Evolutionary conservation across 2,797 vertebrate genomes (phyloP).

Genomic region (Amniataba percoides): DNA sequence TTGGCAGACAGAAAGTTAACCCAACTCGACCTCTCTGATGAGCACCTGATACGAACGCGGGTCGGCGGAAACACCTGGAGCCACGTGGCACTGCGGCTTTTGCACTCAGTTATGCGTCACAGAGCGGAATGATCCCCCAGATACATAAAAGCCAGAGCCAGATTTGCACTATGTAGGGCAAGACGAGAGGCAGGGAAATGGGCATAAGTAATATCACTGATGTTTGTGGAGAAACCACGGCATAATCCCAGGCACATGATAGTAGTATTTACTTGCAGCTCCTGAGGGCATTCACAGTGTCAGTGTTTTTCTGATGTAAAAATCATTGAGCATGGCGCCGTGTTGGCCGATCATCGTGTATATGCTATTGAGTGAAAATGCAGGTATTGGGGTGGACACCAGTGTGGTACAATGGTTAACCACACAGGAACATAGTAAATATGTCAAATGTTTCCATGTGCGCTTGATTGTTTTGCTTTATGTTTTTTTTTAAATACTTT

Average conservation of each 20-base stretch:
- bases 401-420: neutral
- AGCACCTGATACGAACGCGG: constrained; percentile 55
- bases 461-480: neutral
- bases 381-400: neutral
- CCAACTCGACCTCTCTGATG: constrained; percentile 59
- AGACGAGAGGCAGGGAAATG: constrained; percentile 49
- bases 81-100: constrained; percentile 50
- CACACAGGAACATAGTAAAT: neutral
- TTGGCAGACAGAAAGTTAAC: constrained; percentile 45
- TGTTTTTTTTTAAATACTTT: neutral
- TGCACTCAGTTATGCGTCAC: constrained; percentile 63
- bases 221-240: constrained; percentile 55
- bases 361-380: neutral
- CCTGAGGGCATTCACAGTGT: constrained; percentile 28
- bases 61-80: constrained; percentile 66
- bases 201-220: constrained; percentile 63
- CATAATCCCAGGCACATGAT: constrained; percentile 50
- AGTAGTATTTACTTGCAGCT: constrained; percentile 44
- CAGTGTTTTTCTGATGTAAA: constrained; percentile 39
- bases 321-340: neutral
- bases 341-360: neutral
- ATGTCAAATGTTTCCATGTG: neutral
- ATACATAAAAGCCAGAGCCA: constrained; percentile 46
- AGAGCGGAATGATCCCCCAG: constrained; percentile 58
- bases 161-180: constrained; percentile 65